Evolutionary conservation across 1,140 invertebrate genomes (phyloP), one percentile per base, ranked within the genome.

Genomic region (Heliconius hermathena): DNA sequence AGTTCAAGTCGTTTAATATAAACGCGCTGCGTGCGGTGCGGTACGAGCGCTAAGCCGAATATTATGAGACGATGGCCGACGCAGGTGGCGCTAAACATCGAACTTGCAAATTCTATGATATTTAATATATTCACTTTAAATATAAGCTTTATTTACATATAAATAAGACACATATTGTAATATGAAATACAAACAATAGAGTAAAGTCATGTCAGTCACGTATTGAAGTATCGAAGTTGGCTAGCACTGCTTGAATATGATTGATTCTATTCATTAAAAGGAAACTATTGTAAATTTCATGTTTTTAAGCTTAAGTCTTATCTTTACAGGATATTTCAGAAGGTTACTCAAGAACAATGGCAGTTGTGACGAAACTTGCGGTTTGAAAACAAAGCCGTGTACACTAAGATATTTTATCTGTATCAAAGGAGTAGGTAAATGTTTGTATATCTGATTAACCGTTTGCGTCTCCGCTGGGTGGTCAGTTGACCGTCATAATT

Each of bases 51-150:
- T 95, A 95, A 95, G 94, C 93, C 91, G 94, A 95, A 95, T 95
- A 95, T 95, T 95, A 95, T 95, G 94, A 94, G 94, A 87, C 88
- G 89, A 92, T 91, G 83, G 89, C 87, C 87, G 92, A 79, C 89
- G 81, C 94, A 95, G 94, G 93, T 95, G 94, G 89, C 81, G 92
- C 85, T 94, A 94, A 94, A 93, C 87, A 90, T 92, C 89, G 84
- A 92, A 91, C 87, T 92, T 92, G 89, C 83, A 88, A 87, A 88
- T 86, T 84, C 76, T 71, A 54, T 81, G 80, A 73, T 76, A 75
- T 84, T 84, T 74, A 72, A 77, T 26, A 29, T 3, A 13, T 16
- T 1, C 3, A 11, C 1, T 66, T 66, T 74, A 66, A 79, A 54
- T 38, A 74, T 71, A 20, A 73, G 20, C 76, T 72, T 77, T 84